Conservation (phyloP, 2,888 invertebrate genomes). For the Micoletzkya japonica region DNA sequence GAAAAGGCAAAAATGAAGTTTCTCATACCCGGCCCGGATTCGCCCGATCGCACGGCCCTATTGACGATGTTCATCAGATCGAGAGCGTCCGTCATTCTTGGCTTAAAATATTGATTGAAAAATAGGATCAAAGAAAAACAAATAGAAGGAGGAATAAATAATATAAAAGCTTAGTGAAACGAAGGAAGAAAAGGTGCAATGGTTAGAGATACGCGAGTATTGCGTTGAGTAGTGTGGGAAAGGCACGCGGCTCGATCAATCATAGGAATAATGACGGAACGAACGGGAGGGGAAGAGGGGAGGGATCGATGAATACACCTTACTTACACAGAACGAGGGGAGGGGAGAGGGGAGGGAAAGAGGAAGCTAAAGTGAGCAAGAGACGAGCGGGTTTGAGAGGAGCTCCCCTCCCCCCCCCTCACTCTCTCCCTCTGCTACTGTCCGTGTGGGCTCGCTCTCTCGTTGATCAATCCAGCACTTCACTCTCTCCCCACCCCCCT, state of each 20-base stretch:
- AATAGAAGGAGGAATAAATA: background rate
- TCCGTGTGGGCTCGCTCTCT: background rate
- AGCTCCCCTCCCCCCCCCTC: background rate
- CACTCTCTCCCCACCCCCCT: background rate
- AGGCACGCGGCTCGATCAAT: slow-evolving; percentile 6
- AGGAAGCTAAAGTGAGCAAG: background rate
- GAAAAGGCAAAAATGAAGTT: background rate
- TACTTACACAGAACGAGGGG: slow-evolving; percentile 13
- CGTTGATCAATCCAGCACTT: background rate
- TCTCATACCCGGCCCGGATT: slow-evolving; percentile 9
- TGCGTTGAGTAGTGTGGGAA: background rate
- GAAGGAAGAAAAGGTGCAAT: background rate
- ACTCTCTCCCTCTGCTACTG: background rate
- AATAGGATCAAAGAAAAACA: background rate
- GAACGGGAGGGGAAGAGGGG: background rate
- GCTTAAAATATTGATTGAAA: background rate
- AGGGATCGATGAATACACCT: slow-evolving; percentile 7
- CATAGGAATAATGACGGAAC: slow-evolving; percentile 8
- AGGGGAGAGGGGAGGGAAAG: slow-evolving; percentile 10
- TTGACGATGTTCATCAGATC: slow-evolving; percentile 24
- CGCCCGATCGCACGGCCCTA: slow-evolving; percentile 4
- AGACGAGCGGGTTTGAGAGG: background rate
- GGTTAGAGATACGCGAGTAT: background rate
- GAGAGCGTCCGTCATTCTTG: slow-evolving; percentile 5
- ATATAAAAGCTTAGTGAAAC: background rate